phyloP scores from a whole-genome alignment of 2,113 vertebrate species.

The Prietella phreatophila region DNA sequence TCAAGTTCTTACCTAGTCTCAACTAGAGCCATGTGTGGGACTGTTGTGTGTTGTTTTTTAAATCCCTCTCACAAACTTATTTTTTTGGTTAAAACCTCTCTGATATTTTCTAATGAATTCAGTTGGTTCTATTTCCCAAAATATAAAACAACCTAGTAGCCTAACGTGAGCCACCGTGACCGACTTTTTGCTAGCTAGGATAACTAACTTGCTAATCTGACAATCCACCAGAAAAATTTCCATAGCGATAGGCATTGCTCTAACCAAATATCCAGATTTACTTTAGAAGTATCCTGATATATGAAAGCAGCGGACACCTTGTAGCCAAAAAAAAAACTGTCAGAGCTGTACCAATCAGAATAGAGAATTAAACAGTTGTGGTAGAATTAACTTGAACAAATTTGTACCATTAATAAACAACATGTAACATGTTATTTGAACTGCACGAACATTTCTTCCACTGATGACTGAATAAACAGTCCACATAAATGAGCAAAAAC shows the following conservation, averaged over 20 bases:
- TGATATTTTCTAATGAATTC: neutral
- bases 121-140: neutral
- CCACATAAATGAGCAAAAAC: neutral
- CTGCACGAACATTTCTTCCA: neutral
- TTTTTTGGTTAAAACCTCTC: neutral
- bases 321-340: neutral
- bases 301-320: neutral
- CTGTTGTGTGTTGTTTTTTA: neutral
- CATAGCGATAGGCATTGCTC: neutral
- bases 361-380: neutral
- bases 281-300: neutral
- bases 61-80: neutral
- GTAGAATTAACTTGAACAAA: neutral
- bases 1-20: neutral
- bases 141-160: neutral
- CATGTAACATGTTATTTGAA: neutral
- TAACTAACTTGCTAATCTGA: neutral
- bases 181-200: neutral
- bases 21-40: neutral
- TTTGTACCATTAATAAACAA: neutral
- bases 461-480: neutral
- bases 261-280: neutral
- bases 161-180: neutral
- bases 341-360: neutral
- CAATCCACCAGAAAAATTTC: neutral